phyloP scores from a whole-genome alignment of 2,888 invertebrate species.

The Euzophera pinguis region DNA sequence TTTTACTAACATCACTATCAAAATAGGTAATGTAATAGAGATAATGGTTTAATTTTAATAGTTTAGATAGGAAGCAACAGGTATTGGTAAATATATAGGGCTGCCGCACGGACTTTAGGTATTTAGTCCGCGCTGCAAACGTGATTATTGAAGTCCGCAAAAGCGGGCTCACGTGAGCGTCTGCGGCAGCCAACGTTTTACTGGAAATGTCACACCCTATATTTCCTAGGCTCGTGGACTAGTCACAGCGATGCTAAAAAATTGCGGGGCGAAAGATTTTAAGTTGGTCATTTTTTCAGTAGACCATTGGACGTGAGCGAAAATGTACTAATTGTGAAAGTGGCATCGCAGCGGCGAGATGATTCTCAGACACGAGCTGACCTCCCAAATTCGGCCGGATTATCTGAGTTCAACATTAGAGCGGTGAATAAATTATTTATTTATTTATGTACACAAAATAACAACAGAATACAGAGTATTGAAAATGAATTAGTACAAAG shows the following conservation, averaged over 20 bases:
- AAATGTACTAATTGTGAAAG: constrained; percentile 29
- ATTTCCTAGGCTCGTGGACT: background rate
- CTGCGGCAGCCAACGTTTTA: background rate
- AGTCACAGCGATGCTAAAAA: background rate
- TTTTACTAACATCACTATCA: too few relatives aligned
- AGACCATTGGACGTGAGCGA: constrained; percentile 15
- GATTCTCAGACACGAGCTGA: constrained; percentile 7
- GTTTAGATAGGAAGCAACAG: too few relatives aligned
- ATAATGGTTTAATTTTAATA: too few relatives aligned
- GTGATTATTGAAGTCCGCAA: background rate
- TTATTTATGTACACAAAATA: background rate
- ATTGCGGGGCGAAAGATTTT: background rate
- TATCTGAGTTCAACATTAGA: constrained; percentile 14
- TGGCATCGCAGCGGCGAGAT: constrained; percentile 23
- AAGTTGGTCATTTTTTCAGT: too few relatives aligned
- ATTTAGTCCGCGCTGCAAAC: background rate
- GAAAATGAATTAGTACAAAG: too few relatives aligned
- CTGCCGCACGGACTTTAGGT: background rate
- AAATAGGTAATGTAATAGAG: too few relatives aligned
- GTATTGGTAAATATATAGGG: too few relatives aligned
- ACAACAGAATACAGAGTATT: too few relatives aligned
- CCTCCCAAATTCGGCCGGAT: constrained; percentile 14
- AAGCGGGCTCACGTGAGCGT: background rate
- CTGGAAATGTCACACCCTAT: background rate
- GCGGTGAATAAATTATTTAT: constrained; percentile 7